These are phyloP conservation scores for Stenodera caucasica DNA, from an alignment of 2,888 invertebrate species.

Conservation along the genomic window DNA sequence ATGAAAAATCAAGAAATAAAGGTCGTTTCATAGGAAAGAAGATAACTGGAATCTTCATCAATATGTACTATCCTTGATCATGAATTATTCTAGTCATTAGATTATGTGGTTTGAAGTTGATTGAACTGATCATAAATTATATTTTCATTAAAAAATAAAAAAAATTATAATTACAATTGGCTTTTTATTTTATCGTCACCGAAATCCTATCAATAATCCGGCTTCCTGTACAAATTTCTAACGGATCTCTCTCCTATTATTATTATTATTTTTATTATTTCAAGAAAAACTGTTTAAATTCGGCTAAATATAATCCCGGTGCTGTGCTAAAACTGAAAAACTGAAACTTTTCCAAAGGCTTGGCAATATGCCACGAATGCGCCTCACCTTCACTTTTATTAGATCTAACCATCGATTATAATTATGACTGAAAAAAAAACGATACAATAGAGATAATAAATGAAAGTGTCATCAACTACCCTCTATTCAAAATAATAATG, in stretches of 20 bases:
- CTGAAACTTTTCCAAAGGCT: constrained; percentile 29
- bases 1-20: not conserved
- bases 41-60: no score
- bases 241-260: not conserved
- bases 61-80: no score
- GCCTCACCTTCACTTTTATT: constrained; percentile 1
- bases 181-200: not conserved
- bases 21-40: no score
- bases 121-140: no score
- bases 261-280: not conserved
- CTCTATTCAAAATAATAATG: no score
- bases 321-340: constrained; percentile 36
- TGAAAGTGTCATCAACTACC: no score
- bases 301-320: constrained; percentile 42
- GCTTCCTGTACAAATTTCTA: not conserved
- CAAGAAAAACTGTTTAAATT: no score
- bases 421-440: not conserved
- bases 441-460: no score
- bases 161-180: no score
- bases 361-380: constrained; percentile 38
- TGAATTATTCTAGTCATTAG: no score
- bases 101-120: no score
- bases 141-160: no score
- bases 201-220: not conserved
- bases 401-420: not conserved